A percentile compares a stretch with the other conserved stretches of the same genome.
These are phyloP conservation scores for Threskiornis aethiopicus DNA, from an alignment of 2,797 vertebrate species.

Conservation along the genomic window DNA sequence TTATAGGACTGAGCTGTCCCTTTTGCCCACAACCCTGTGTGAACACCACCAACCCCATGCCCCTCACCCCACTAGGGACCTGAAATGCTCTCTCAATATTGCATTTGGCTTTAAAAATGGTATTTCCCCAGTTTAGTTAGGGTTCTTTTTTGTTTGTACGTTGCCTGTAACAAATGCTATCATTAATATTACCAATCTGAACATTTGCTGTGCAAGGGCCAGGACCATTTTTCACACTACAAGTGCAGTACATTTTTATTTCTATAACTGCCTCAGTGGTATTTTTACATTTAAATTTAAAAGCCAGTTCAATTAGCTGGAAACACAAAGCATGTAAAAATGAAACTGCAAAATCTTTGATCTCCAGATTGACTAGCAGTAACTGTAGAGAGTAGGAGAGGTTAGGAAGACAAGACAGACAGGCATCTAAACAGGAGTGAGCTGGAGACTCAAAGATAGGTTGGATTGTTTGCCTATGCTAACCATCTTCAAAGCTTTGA, in stretches of 20 bases:
- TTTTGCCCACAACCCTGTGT: neutral
- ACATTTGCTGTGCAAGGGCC: neutral
- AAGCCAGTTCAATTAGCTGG: neutral
- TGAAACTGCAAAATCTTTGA: neutral
- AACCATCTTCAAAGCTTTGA: neutral
- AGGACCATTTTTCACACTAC: neutral
- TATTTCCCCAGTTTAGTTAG: neutral
- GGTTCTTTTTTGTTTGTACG: neutral
- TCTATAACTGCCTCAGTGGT: neutral
- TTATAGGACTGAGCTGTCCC: neutral
- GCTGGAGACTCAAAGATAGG: neutral
- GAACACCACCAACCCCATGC: neutral
- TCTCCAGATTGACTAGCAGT: neutral
- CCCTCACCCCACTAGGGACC: neutral
- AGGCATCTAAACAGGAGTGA: neutral
- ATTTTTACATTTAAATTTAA: neutral
- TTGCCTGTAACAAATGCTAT: neutral
- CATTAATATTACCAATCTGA: constrained; percentile 7
- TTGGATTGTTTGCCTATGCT: neutral
- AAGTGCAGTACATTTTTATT: neutral
- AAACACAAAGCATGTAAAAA: neutral
- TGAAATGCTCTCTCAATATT: neutral
- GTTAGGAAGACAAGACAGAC: neutral
- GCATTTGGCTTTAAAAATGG: neutral
- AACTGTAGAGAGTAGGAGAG: neutral